phyloP scores from a whole-genome alignment of 2,797 vertebrate species.

The Poecilia velifera region DNA sequence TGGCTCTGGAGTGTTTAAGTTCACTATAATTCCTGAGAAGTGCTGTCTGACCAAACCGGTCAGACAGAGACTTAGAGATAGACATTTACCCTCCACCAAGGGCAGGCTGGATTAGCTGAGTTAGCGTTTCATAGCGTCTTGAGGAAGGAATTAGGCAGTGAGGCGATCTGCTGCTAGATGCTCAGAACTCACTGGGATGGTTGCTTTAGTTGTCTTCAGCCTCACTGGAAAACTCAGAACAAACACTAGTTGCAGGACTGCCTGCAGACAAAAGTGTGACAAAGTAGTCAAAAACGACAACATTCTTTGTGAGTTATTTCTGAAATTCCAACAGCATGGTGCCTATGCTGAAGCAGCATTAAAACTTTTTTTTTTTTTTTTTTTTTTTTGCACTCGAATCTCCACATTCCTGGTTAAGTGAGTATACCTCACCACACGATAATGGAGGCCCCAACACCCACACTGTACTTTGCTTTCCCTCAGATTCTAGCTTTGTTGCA shows the following conservation, averaged over 20 bases:
- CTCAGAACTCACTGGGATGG: slow-evolving; percentile 23
- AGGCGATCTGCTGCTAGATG: slow-evolving; percentile 44
- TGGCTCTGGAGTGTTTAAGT: neutral
- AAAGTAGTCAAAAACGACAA: slow-evolving; percentile 10
- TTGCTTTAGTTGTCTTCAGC: neutral
- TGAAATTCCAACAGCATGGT: slow-evolving; percentile 62
- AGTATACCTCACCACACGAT: slow-evolving; percentile 60
- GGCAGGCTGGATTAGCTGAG: slow-evolving; percentile 64
- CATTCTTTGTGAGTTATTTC: slow-evolving; percentile 21
- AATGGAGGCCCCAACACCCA: slow-evolving; percentile 42
- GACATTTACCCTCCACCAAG: slow-evolving; percentile 58
- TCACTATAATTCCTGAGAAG: slow-evolving; percentile 9
- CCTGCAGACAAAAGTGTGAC: neutral
- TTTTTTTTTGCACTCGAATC: slow-evolving; percentile 60
- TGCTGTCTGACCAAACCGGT: slow-evolving; percentile 11
- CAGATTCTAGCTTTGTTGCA: slow-evolving; percentile 20
- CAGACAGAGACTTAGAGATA: neutral
- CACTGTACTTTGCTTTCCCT: slow-evolving; percentile 45
- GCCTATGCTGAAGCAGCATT: slow-evolving; percentile 64
- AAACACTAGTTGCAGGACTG: slow-evolving; percentile 13
- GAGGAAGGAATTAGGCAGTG: slow-evolving; percentile 46
- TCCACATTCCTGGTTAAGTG: slow-evolving; percentile 69
- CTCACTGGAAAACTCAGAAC: slow-evolving; percentile 8
- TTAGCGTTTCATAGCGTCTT: slow-evolving; percentile 53
- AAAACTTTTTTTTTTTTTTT: slow-evolving; percentile 32